Evolutionary conservation across 2,888 invertebrate species (phyloP), one percentile per base, ranked within the genome.

Genomic region (Machimus rusticus): DNA sequence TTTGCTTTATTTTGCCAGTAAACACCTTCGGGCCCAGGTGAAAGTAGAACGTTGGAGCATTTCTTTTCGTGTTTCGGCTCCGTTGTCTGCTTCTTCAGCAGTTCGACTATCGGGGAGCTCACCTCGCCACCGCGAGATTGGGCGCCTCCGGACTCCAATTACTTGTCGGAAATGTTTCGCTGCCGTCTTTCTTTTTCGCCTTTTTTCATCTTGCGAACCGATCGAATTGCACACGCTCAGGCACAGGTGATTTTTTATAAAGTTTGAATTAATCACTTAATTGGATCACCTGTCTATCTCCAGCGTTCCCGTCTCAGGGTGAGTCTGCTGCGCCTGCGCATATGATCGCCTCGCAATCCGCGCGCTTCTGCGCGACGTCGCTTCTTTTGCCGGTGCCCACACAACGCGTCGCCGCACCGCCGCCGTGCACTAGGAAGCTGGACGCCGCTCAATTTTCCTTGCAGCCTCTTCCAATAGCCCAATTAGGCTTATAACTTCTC

Each of bases 21-120:
- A 78, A 86, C 87, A 87, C 74, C 87, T 79, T 66, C 86, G 39
- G 28, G 87, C 76, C 31, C 77, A 87, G 89, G 89, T 89, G 89
- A 89, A 89, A 89, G 89, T 89, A 89, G 89, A 89, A 88, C 89
- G 89, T 89, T 86, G 86, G 46, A 76, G 66, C 86, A 87, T 87
- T 81, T 87, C 74, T 87, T 87, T 87, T 66, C 57, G 66, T 28
- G 66, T 66, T 66, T 66, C 19, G 34, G 14, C 37, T 55, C 19
- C n/a, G 37, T 86, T 86, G n/a, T 76, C 55, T 51, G 43, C 51
- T 76, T 86, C 16, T 76, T 81, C 81, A 55, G 28, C 51, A 51
- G 51, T 81, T 66, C 28, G 46, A 19, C 43, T 37, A 78, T 66
- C 66, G 39, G 78, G 43, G 78, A 37, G 78, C 19, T 39, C 1